Evolutionary conservation across 1,140 invertebrate genomes (phyloP).

Genomic region (Sweltsa coloradensis): DNA sequence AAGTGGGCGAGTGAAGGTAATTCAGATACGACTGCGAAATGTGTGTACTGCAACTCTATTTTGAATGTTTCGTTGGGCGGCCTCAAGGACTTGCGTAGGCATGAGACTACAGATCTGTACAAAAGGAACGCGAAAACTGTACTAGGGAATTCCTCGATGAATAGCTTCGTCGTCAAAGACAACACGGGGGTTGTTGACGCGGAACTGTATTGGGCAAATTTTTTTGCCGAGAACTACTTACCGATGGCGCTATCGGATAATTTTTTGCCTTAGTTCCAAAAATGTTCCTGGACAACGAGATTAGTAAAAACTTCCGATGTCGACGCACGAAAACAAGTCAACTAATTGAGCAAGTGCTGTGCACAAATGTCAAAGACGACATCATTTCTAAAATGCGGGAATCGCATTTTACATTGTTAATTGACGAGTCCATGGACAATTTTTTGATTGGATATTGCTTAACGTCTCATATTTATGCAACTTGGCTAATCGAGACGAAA

Average conservation of each 20-base stretch:
- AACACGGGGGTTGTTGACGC: neutral
- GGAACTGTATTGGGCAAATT: slow-evolving; percentile 1
- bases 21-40: no score
- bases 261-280: neutral
- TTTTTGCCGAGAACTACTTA: neutral
- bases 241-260: neutral
- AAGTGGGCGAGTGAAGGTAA: no score
- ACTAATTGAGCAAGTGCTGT: neutral
- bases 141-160: neutral
- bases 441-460: no score
- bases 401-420: neutral
- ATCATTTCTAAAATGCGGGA: neutral
- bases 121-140: no score
- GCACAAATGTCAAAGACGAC: neutral
- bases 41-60: slow-evolving; percentile 1
- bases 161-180: neutral
- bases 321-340: neutral
- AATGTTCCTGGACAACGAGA: neutral
- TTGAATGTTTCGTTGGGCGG: neutral
- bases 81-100: neutral
- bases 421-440: neutral
- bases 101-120: neutral
- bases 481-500: no score
- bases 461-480: no score
- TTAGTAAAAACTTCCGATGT: neutral